A percentile compares a stretch with the other conserved stretches of the same genome.
Evolutionary conservation across 2,113 vertebrate genomes (phyloP).

Genomic region (Scolopax mira): DNA sequence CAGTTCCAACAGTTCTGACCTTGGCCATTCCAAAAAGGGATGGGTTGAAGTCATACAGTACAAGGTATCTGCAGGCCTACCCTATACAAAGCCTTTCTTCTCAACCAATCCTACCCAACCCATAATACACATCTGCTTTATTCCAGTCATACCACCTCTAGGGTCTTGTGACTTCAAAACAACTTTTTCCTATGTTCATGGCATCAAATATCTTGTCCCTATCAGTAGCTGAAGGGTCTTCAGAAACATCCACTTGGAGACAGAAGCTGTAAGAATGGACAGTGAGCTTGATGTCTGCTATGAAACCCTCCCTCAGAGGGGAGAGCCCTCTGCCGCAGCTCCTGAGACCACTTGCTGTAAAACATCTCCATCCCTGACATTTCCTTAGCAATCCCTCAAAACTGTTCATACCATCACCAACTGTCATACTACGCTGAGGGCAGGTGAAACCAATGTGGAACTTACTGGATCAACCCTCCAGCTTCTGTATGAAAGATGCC

Average conservation of each 20-base stretch:
- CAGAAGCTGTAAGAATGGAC: not conserved
- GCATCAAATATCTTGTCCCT: not conserved
- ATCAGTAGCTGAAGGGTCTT: not conserved
- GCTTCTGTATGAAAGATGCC: not conserved
- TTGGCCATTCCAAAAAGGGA: not conserved
- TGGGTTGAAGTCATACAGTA: not conserved
- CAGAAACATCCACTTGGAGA: not conserved
- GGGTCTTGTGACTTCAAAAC: not conserved
- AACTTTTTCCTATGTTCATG: not conserved
- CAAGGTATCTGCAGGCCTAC: not conserved
- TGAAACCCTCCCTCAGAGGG: not conserved
- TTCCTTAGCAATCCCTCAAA: accelerated
- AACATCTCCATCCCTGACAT: not conserved
- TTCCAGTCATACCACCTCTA: not conserved
- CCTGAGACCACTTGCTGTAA: not conserved
- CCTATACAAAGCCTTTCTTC: not conserved
- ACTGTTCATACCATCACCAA: not conserved
- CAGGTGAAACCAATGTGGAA: not conserved
- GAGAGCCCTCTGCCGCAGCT: not conserved
- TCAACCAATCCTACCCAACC: not conserved
- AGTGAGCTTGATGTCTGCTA: not conserved
- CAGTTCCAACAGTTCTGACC: not conserved
- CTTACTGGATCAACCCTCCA: not conserved
- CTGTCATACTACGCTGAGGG: accelerated
- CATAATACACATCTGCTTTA: not conserved